Evolutionary conservation across 2,888 invertebrate species (phyloP).

Genomic region (Eucriotettix oculatus): DNA sequence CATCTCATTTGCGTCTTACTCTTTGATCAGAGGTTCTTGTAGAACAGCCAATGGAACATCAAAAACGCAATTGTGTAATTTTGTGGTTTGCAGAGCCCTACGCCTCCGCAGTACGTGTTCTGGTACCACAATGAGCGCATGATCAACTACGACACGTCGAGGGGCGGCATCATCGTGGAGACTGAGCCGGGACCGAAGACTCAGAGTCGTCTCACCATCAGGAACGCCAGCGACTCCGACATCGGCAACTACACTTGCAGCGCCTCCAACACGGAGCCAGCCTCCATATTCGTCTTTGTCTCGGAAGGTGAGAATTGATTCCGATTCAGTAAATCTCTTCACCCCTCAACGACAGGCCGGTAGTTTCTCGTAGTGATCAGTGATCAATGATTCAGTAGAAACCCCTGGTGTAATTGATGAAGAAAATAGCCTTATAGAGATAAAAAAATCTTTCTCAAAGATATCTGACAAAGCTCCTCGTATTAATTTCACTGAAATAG

Average conservation of each 20-base stretch:
- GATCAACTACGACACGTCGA: slow-evolving; percentile 80
- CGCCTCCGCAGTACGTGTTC: slow-evolving; percentile 85
- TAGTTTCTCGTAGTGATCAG: too few relatives aligned
- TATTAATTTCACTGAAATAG: too few relatives aligned
- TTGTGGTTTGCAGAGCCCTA: slow-evolving; percentile 55
- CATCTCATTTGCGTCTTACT: too few relatives aligned
- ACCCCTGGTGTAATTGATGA: too few relatives aligned
- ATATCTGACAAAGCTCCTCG: too few relatives aligned
- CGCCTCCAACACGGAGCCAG: slow-evolving; percentile 77
- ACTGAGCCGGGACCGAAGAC: slow-evolving; percentile 73
- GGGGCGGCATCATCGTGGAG: slow-evolving; percentile 65
- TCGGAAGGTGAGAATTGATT: slow-evolving; percentile 54
- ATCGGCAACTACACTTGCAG: slow-evolving; percentile 85
- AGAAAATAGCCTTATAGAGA: too few relatives aligned
- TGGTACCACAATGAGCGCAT: slow-evolving; percentile 90
- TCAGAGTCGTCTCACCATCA: slow-evolving; percentile 70
- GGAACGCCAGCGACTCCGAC: slow-evolving; percentile 65
- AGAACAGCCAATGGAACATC: too few relatives aligned
- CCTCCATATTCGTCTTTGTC: slow-evolving; percentile 78
- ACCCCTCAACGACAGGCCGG: too few relatives aligned
- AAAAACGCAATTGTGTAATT: neutral
- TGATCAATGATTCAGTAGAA: too few relatives aligned
- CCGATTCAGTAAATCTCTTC: too few relatives aligned
- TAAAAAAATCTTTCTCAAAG: too few relatives aligned
- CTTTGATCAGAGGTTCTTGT: too few relatives aligned